A percentile compares a stretch with the other conserved stretches of the same genome.
phyloP scores from a whole-genome alignment of 2,888 invertebrate genomes.

The Aleiodes alternator region DNA sequence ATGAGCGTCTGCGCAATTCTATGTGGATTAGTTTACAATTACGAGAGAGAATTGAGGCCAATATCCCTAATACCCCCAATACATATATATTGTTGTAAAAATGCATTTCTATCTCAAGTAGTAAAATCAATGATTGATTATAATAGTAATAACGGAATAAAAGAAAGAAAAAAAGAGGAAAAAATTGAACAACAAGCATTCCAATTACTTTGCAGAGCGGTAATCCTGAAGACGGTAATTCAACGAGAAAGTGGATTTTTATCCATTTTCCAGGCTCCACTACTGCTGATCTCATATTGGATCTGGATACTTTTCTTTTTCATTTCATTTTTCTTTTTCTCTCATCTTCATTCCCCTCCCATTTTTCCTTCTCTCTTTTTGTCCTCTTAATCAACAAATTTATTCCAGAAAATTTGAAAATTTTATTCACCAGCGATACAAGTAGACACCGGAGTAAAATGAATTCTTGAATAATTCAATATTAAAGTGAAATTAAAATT shows the following conservation, averaged over 20 bases:
- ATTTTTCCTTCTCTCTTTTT: constrained; percentile 23
- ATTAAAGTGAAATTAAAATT: no score
- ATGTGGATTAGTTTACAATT: constrained; percentile 33
- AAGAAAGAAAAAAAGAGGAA: not conserved
- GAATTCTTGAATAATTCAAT: no score
- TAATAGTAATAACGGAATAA: not conserved
- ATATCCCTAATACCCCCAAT: constrained; percentile 1
- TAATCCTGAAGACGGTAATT: constrained; percentile 41
- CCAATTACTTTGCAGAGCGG: constrained; percentile 23
- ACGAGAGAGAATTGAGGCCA: not conserved
- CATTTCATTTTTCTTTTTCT: constrained; percentile 30
- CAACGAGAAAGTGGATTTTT: constrained; percentile 40
- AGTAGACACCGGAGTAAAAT: not conserved
- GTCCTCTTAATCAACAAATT: constrained; percentile 40
- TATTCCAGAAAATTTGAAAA: constrained; percentile 2
- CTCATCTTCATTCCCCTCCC: not conserved
- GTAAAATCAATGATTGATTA: constrained; percentile 14
- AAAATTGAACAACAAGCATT: constrained; percentile 8
- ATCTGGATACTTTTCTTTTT: constrained; percentile 5
- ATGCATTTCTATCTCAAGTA: not conserved
- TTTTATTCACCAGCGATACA: not conserved
- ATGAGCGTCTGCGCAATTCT: constrained; percentile 26
- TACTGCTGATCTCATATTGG: constrained; percentile 31
- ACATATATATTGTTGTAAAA: not conserved
- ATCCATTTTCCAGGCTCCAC: constrained; percentile 19